Evolutionary conservation across 2,113 vertebrate genomes (phyloP).

Genomic region (Furnarius figulus): DNA sequence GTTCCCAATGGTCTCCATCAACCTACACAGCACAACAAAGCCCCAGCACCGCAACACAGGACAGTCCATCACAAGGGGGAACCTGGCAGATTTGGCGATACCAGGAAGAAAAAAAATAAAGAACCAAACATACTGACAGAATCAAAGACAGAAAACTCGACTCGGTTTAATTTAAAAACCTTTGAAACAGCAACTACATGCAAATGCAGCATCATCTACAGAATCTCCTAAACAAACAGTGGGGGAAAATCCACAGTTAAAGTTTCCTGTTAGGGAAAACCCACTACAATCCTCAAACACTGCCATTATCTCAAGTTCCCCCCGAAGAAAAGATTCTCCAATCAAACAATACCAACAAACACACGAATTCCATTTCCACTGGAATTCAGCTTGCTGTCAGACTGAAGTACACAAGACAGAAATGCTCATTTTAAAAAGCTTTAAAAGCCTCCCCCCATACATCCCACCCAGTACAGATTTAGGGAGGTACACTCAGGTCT

Average conservation of each 20-base stretch:
- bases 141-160: not conserved
- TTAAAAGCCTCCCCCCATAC: fast-evolving
- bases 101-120: not conserved
- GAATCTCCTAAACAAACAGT: not conserved
- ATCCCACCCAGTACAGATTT: fast-evolving
- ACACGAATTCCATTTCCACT: not conserved
- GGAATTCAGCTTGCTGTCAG: not conserved
- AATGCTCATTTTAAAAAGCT: not conserved
- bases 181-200: not conserved
- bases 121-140: not conserved
- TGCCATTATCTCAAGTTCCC: not conserved
- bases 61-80: not conserved
- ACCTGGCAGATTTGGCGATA: not conserved
- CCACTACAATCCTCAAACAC: not conserved
- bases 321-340: not conserved
- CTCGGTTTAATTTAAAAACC: not conserved
- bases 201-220: not conserved
- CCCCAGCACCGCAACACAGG: not conserved
- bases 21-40: not conserved
- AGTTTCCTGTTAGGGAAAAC: not conserved
- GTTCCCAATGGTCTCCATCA: not conserved
- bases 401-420: not conserved
- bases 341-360: not conserved
- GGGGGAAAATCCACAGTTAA: not conserved
- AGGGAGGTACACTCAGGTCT: not conserved